A percentile compares a stretch with the other conserved stretches of the same genome.
phyloP scores from a whole-genome alignment of 1,140 invertebrate species.

The Conus betulinus region DNA sequence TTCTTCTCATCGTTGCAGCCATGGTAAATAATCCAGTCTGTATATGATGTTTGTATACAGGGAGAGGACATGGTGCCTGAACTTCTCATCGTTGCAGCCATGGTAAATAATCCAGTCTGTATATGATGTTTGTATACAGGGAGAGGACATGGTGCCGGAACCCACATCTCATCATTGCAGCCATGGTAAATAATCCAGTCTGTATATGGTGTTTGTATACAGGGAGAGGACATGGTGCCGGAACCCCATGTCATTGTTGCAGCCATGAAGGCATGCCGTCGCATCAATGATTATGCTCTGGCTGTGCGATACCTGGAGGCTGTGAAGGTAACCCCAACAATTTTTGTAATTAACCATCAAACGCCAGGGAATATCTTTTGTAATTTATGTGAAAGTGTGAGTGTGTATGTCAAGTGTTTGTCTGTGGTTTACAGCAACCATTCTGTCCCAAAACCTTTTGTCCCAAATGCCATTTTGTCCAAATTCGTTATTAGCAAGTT shows the following conservation, averaged over 20 bases:
- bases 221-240: constrained; percentile 94
- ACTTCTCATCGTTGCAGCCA: no score
- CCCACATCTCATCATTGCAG: no score
- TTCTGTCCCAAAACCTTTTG: background rate
- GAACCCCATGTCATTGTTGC: constrained; percentile 95
- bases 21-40: no score
- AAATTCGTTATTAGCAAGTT: no score
- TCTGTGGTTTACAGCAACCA: background rate
- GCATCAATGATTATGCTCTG: constrained; percentile 95
- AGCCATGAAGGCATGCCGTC: constrained; percentile 92
- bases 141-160: no score
- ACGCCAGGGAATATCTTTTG: background rate
- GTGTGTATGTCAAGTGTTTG: background rate
- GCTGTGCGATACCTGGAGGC: constrained; percentile 94
- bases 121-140: constrained; percentile 63
- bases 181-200: no score
- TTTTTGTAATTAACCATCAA: background rate
- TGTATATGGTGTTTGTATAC: constrained; percentile 42
- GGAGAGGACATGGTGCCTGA: no score
- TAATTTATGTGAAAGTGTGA: background rate
- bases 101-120: no score
- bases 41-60: no score
- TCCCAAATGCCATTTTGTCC: no score
- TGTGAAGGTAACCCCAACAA: constrained; percentile 81
- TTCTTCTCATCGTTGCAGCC: no score